Evolutionary conservation across 2,797 vertebrate genomes (phyloP).

Genomic region (Sarcophilus harrisii): DNA sequence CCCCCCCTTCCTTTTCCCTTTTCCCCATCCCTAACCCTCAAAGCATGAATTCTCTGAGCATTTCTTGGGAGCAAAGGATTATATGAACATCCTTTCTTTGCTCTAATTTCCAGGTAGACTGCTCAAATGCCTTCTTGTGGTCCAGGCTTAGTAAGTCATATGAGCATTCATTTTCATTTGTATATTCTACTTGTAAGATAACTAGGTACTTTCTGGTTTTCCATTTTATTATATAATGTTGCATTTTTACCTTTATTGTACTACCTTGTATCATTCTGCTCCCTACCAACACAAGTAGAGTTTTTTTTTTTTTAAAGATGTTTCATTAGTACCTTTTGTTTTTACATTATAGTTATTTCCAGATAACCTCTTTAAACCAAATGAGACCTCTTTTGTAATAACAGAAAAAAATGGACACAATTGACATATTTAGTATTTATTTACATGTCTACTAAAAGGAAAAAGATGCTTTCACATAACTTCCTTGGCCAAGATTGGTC

Average conservation of each 20-base stretch:
- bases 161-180: slow-evolving; percentile 33
- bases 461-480: background rate
- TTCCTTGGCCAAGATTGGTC: background rate
- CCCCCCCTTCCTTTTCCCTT: background rate
- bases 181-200: slow-evolving; percentile 4
- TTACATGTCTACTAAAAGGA: background rate
- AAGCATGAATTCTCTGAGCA: slow-evolving; percentile 8
- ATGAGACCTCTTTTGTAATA: background rate
- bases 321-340: background rate
- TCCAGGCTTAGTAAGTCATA: slow-evolving; percentile 32
- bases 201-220: slow-evolving; percentile 25
- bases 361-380: background rate
- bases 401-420: background rate
- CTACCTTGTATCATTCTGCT: background rate
- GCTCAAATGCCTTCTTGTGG: slow-evolving; percentile 10
- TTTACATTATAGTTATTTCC: background rate
- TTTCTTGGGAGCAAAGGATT: slow-evolving; percentile 11
- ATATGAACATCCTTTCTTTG: slow-evolving; percentile 11
- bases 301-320: background rate
- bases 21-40: background rate
- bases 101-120: slow-evolving; percentile 11
- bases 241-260: slow-evolving; percentile 9
- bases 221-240: slow-evolving; percentile 3
- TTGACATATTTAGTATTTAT: background rate
- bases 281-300: background rate